Conservation (phyloP, 2,888 invertebrate species). For the Tanypteryx hageni region DNA sequence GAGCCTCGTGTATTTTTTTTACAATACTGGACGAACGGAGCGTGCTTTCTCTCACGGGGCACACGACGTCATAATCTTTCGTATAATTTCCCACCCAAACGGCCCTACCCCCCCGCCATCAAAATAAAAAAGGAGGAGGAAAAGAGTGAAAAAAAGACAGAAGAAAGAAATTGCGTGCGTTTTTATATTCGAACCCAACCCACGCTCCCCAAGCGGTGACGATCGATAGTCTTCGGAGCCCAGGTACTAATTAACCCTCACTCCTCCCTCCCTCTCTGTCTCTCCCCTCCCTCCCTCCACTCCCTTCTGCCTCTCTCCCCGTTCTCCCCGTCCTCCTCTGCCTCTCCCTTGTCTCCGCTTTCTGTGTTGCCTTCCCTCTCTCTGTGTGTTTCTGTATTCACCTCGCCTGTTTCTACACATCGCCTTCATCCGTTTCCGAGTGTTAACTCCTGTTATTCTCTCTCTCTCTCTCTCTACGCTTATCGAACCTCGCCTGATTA, state of each 20-base stretch:
- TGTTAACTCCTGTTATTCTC: conserved; percentile 54
- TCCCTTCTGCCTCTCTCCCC: neutral
- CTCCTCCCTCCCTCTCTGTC: conserved; percentile 60
- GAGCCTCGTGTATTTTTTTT: neutral
- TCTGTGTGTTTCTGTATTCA: conserved; percentile 34
- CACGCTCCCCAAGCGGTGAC: conserved; percentile 41
- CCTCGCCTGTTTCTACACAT: conserved; percentile 1
- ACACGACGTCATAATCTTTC: conserved; percentile 66
- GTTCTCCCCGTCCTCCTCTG: no score
- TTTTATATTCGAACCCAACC: conserved; percentile 66
- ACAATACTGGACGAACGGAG: neutral
- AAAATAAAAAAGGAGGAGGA: conserved; percentile 57
- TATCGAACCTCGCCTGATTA: neutral
- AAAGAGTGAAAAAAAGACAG: conserved; percentile 65
- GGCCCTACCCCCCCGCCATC: conserved; percentile 54
- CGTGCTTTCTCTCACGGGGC: conserved; percentile 20
- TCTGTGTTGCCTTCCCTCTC: neutral
- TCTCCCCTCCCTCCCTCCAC: neutral
- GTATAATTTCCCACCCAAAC: conserved; percentile 66
- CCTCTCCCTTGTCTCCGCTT: neutral
- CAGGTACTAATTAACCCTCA: conserved; percentile 66
- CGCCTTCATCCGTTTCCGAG: neutral
- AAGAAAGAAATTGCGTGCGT: conserved; percentile 66
- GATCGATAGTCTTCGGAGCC: conserved; percentile 62
- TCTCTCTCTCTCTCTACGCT: conserved; percentile 45